Conservation (phyloP, 53 echinoderm and acorn worm species). For the Henricia sp. region DNA sequence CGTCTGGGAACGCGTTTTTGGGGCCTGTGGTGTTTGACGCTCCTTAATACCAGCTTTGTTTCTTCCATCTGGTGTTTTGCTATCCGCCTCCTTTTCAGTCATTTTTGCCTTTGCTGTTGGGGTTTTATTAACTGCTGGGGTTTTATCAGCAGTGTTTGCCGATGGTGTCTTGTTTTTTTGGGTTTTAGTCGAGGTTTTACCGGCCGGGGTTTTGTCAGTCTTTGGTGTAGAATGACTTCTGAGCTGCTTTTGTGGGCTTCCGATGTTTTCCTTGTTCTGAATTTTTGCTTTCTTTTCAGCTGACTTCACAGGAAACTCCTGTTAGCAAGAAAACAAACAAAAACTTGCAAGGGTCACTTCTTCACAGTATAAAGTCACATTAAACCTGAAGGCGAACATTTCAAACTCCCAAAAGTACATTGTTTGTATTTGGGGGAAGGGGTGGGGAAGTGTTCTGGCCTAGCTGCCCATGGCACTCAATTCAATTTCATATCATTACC, state of each 20-base stretch:
- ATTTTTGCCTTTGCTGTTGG: background rate
- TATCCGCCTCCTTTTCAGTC: background rate
- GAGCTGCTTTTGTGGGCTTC: background rate
- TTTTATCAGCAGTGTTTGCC: background rate
- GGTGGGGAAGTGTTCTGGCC: too few species aligned
- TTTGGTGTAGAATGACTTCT: background rate
- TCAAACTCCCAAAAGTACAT: too few species aligned
- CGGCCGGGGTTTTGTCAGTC: background rate
- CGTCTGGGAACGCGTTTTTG: too few species aligned
- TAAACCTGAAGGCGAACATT: too few species aligned
- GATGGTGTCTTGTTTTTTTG: background rate
- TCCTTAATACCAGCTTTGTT: too few species aligned
- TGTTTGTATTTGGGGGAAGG: too few species aligned
- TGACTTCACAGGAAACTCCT: constrained; percentile 9
- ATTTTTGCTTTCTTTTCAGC: background rate
- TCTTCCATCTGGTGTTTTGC: background rate
- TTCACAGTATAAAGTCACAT: too few species aligned
- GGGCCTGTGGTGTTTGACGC: too few species aligned
- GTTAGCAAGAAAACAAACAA: background rate
- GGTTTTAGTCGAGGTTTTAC: background rate
- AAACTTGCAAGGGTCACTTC: too few species aligned
- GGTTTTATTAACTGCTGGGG: background rate
- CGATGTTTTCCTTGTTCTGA: constrained; percentile 34
- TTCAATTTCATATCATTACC: too few species aligned
- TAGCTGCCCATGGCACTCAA: too few species aligned